These are phyloP conservation scores for Dromius quadrimaculatus DNA, from an alignment of 2,888 invertebrate species.

Conservation along the genomic window DNA sequence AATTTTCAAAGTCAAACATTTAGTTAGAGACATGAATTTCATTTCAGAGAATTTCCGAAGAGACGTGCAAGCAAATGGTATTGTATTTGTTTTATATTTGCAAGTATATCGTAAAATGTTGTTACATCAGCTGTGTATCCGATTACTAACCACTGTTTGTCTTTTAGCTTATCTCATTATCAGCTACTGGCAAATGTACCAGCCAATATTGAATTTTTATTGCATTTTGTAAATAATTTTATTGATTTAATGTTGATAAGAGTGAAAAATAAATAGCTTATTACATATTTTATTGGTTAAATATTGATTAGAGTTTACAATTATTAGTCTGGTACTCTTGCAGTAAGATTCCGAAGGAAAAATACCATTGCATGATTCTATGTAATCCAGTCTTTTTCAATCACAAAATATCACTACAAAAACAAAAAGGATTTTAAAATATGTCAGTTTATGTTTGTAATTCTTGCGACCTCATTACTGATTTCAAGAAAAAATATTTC, in stretches of 20 bases:
- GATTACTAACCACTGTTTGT: conserved; percentile 49
- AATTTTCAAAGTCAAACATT: background rate
- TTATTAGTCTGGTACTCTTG: conserved; percentile 15
- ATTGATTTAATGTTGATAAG: conserved; percentile 10
- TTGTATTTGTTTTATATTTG: conserved; percentile 67
- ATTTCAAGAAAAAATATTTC: conserved; percentile 19
- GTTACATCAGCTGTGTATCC: conserved; percentile 13
- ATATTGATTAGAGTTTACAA: conserved; percentile 17
- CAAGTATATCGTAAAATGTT: conserved; percentile 33
- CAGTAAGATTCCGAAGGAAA: conserved; percentile 10
- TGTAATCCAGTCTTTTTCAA: background rate
- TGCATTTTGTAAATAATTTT: background rate
- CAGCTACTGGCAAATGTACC: conserved; percentile 19
- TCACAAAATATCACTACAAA: conserved; percentile 8
- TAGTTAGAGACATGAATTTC: conserved; percentile 66
- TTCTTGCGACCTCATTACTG: conserved; percentile 21
- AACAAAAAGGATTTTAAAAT: background rate
- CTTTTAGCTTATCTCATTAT: conserved; percentile 44
- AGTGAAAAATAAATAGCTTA: conserved; percentile 18
- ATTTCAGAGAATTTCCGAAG: conserved; percentile 87
- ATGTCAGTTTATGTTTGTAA: background rate
- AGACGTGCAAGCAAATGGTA: conserved; percentile 87
- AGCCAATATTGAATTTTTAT: background rate
- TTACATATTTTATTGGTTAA: conserved; percentile 32
- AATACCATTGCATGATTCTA: conserved; percentile 12